Base-by-base conservation (phyloP, 2,113 vertebrate species). In the Pleuronectes platessa region DNA sequence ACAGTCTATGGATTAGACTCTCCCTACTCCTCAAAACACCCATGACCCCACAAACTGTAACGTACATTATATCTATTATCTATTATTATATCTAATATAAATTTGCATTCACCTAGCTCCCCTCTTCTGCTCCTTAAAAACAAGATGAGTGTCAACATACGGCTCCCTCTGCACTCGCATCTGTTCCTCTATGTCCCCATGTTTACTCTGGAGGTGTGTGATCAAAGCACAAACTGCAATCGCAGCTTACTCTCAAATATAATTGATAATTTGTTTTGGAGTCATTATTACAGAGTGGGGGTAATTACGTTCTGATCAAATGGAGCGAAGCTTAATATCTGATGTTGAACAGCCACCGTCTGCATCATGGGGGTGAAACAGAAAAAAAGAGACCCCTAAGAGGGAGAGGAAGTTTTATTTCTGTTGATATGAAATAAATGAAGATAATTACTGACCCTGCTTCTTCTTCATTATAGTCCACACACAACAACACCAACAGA, bases 401-500 rank as follows among this genome's bases (percentile, higher is more conserved):
- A 45, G 42, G 42, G 11, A 37, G 35, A 37, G 35, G 35, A 37
- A 37, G 35, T 47, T 45, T 49, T 49, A 49, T 49, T 49, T 49
- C 17, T 49, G 45, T 49, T 49, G 17, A 49, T 49, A 5, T 49
- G 45, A 49, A 49, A 49, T 2, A 7, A 64, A 68, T 60, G 15
- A n/a, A 21, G 62, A 40, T 60, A 61, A 61, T 49, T 13, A 21
- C 27, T 0, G 18, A 3, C 37, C 1, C 15, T 60, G 59, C 54
- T 45, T 13, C 40, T 13, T 76, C 76, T 79, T 0, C 64, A 76
- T 79, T 55, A 60, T 2, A 61, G 53, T 62, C 23, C 47, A 59
- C 63, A 42, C 60, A 68, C 66, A 70, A 68, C 66, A 70, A n/a
- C 71, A 68, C 31, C 47, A 31, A 15, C 60, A 47, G 76, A 18